Evolutionary conservation across 2,888 invertebrate genomes (phyloP), one percentile per base, ranked within the genome.

Genomic region (Encarsia formosa): DNA sequence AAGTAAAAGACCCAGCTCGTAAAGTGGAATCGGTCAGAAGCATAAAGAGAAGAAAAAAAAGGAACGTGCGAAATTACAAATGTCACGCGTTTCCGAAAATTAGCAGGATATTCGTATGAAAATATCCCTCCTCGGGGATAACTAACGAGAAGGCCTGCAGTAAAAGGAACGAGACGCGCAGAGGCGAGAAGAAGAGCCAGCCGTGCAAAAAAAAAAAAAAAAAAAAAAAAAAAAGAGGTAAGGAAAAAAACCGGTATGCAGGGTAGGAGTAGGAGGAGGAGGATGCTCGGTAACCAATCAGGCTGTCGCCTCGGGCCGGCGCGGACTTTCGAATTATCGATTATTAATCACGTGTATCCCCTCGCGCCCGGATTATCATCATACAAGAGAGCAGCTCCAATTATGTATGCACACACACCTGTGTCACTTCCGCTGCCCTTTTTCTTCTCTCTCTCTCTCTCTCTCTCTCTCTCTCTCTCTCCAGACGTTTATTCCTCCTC

Each of bases 281-380:
- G n/a, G n/a, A 32, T n/a, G 32, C 69, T 61, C 68, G 62, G 67
- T 69, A 70, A 70, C 66, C 65, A 65, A 65, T 65, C 60, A 60
- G 61, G 22, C 48, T 53, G 48, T 52, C 48, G 52, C 52, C 44
- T 47, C 39, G 22, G 40, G 51, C n/a, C n/a, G n/a, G n/a, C n/a
- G n/a, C 43, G 41, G 41, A 44, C 44, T 48, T 44, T 48, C 53
- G 40, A 53, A 43, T 53, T 53, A 53, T 53, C 53, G 49, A 53
- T 53, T 53, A 53, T 53, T 48, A 53, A 53, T 53, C 48, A 53
- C 53, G 23, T 48, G 45, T 53, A 49, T 41, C 45, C 53, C 40
- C 38, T 49, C 37, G 31, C 41, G 45, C 41, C 24, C 41, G 49
- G 53, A 53, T 53, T 53, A 53, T 53, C 49, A n/a, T n/a, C n/a